A percentile compares a stretch with the other conserved stretches of the same genome.
These are phyloP conservation scores for Erebia palarica DNA, from an alignment of 2,888 invertebrate genomes.

Conservation along the genomic window DNA sequence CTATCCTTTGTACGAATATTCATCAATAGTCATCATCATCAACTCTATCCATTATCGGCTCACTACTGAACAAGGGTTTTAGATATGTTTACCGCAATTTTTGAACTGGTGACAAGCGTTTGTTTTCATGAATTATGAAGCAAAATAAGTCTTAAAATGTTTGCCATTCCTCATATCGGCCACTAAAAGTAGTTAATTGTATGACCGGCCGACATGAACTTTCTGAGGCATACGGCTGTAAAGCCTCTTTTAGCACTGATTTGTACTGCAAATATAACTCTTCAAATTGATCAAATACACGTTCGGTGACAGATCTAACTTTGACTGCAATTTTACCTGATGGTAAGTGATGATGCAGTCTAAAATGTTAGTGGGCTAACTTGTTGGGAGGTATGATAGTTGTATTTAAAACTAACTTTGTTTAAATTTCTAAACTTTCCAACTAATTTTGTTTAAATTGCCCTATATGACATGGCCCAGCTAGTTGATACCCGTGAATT, in stretches of 20 bases:
- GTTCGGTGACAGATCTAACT: neutral
- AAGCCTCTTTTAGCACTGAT: conserved; percentile 7
- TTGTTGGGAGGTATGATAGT: too few species aligned
- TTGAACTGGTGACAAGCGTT: conserved; percentile 33
- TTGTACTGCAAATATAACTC: conserved; percentile 22
- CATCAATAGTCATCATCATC: too few species aligned
- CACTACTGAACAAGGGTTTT: too few species aligned
- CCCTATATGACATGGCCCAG: too few species aligned
- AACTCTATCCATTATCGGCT: too few species aligned
- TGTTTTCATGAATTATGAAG: conserved; percentile 39
- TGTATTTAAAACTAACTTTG: too few species aligned
- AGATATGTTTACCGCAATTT: conserved; percentile 43
- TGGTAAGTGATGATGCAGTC: neutral
- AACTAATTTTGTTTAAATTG: too few species aligned
- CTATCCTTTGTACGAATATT: too few species aligned
- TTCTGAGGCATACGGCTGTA: neutral
- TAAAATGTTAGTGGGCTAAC: neutral
- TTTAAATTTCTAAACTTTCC: too few species aligned
- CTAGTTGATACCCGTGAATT: too few species aligned
- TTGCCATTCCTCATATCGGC: conserved; percentile 42
- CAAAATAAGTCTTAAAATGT: conserved; percentile 39
- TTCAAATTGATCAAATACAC: neutral
- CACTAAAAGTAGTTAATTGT: conserved; percentile 37
- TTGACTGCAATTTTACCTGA: neutral
- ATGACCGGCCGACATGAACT: conserved; percentile 11